phyloP scores from a whole-genome alignment of 2,113 vertebrate species.

The Mungos mungo region DNA sequence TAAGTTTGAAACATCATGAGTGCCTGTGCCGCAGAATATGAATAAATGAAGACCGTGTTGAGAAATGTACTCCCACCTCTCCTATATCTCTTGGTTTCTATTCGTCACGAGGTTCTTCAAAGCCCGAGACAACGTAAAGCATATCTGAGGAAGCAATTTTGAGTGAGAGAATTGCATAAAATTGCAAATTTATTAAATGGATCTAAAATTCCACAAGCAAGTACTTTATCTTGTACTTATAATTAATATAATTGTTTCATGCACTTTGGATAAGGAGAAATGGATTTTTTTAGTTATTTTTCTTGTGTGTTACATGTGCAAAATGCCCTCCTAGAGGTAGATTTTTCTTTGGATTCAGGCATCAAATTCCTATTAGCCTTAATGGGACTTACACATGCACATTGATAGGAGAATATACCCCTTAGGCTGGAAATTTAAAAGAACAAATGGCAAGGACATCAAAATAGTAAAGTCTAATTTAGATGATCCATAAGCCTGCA shows the following conservation, averaged over 20 bases:
- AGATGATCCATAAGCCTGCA: slow-evolving; percentile 68
- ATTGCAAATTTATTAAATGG: slow-evolving; percentile 40
- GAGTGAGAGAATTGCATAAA: slow-evolving; percentile 44
- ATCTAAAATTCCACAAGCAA: slow-evolving; percentile 72
- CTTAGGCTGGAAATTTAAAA: slow-evolving; percentile 73
- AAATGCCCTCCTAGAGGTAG: slow-evolving; percentile 74
- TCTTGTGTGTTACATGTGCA: slow-evolving; percentile 63
- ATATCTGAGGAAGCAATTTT: slow-evolving; percentile 15
- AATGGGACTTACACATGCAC: slow-evolving; percentile 77
- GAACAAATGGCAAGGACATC: slow-evolving; percentile 74
- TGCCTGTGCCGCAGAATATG: slow-evolving; percentile 59
- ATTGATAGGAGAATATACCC: slow-evolving; percentile 65
- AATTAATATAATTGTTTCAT: slow-evolving; percentile 61
- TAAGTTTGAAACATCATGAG: slow-evolving; percentile 56
- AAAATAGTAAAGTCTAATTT: slow-evolving; percentile 72
- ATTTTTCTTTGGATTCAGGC: slow-evolving; percentile 78
- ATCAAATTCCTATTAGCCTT: slow-evolving; percentile 78
- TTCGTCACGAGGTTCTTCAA: slow-evolving; percentile 58
- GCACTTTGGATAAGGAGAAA: slow-evolving; percentile 38
- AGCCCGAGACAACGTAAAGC: slow-evolving; percentile 38
- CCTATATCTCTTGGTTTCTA: slow-evolving; percentile 29
- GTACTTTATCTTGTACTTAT: slow-evolving; percentile 61
- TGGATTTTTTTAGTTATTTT: slow-evolving; percentile 67
- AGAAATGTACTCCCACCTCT: slow-evolving; percentile 54
- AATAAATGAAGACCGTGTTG: slow-evolving; percentile 54